These are phyloP conservation scores for Marmota flaviventris DNA, from an alignment of 2,113 vertebrate species.

Conservation along the genomic window DNA sequence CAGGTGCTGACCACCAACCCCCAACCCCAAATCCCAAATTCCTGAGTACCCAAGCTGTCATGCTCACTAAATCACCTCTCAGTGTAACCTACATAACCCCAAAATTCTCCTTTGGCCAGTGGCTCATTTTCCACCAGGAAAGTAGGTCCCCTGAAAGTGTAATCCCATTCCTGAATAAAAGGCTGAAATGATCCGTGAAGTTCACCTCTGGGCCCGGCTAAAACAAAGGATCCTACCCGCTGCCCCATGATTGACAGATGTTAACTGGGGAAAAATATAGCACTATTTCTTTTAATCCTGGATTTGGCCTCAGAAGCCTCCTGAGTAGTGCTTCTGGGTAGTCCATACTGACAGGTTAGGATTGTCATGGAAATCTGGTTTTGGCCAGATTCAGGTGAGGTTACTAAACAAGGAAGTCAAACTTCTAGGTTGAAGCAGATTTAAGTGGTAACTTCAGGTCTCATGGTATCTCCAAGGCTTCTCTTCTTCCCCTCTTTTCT, in stretches of 20 bases:
- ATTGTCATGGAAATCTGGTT: not conserved
- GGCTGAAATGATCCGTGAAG: too few relatives aligned
- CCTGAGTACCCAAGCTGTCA: too few relatives aligned
- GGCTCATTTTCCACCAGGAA: too few relatives aligned
- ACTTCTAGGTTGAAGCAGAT: not conserved
- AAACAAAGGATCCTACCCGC: not conserved
- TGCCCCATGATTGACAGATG: not conserved
- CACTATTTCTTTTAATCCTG: not conserved
- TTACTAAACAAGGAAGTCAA: not conserved
- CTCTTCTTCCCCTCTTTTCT: not conserved
- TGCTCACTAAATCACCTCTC: too few relatives aligned
- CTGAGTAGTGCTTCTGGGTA: not conserved
- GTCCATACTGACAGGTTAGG: not conserved
- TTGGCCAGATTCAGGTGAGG: not conserved
- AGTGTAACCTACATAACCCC: too few relatives aligned
- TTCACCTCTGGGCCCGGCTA: too few relatives aligned
- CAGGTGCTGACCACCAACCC: too few relatives aligned
- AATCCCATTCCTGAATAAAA: too few relatives aligned
- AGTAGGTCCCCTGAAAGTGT: too few relatives aligned
- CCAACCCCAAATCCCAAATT: too few relatives aligned
- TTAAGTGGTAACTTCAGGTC: too few relatives aligned
- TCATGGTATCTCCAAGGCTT: not conserved
- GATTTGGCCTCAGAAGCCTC: not conserved
- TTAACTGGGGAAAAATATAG: not conserved
- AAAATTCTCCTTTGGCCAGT: too few relatives aligned